Evolutionary conservation across 2,888 invertebrate species (phyloP), one percentile per base, ranked within the genome.

Genomic region (Eilema griseolum): DNA sequence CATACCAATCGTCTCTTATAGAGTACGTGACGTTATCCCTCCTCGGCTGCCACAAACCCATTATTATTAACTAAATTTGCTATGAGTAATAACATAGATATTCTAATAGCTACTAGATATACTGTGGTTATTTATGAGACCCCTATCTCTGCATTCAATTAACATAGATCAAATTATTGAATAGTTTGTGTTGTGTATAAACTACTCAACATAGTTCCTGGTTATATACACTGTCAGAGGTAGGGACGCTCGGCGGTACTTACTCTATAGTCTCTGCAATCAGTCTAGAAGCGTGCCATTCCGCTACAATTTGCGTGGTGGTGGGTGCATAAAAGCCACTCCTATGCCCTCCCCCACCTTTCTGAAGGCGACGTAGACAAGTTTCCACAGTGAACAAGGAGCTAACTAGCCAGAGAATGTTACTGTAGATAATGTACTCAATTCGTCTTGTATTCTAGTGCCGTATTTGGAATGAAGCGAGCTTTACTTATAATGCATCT

Each of bases 401-500:
- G 86, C 89, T 90, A 90, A 91, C 91, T 90, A 90, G 88, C 85
- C 82, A 81, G 80, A 78, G 82, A 85, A 87, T 86, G 87, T 88
- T 86, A 84, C 88, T 88, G 87, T 83, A 85, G 90, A 89, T 89
- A 90, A 90, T 90, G 87, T 86, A 85, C 88, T 85, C 89, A 85
- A 90, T 91, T 88, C 90, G 86, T 91, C 90, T 89, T 88, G 89
- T 86, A 90, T 90, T 90, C 89, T 88, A 86, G 80, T 84, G 74
- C 66, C 67, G 83, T 80, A 80, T 82, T 81, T 77, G 71, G 75
- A 81, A 80, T 70, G 77, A 79, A 82, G 83, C 70, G 76, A 79
- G 81, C 81, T 86, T 74, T 70, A 69, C 65, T 65, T 70, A 69
- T 83, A 86, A 85, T 82, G 82, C 81, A 80, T 81, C 83, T 85